Conservation (phyloP, 2,113 vertebrate genomes). For the Paramisgurnus dabryanus region DNA sequence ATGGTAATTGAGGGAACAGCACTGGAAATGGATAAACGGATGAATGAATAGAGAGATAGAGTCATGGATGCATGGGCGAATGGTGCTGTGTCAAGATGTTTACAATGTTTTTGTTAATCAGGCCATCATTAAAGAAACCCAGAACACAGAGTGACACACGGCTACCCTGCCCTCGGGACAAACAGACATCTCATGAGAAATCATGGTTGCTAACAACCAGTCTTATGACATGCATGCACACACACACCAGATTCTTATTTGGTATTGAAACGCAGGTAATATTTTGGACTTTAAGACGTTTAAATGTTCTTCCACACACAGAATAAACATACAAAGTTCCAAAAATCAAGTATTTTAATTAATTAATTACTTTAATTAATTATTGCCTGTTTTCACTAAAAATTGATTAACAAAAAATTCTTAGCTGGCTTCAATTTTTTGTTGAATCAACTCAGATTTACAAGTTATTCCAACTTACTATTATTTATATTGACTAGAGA, state of each 20-base stretch:
- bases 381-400: too few species aligned
- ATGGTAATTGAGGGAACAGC: not conserved
- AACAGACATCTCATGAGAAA: constrained; percentile 32
- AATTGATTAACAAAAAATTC: too few species aligned
- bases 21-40: not conserved
- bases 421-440: too few species aligned
- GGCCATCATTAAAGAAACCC: constrained; percentile 70
- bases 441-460: too few species aligned
- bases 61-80: not conserved
- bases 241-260: not conserved
- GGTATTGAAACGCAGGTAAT: not conserved
- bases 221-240: constrained; percentile 27
- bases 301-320: too few species aligned
- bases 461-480: too few species aligned
- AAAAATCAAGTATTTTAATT: too few species aligned
- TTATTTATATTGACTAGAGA: too few species aligned
- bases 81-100: constrained; percentile 68
- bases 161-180: constrained; percentile 25
- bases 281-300: too few species aligned
- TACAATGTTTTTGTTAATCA: constrained; percentile 72
- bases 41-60: not conserved
- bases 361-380: too few species aligned
- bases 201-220: constrained; percentile 44
- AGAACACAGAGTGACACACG: constrained; percentile 35
- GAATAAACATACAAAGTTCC: too few species aligned